phyloP scores from a whole-genome alignment of 2,888 invertebrate species.

The Myopa testacea region DNA sequence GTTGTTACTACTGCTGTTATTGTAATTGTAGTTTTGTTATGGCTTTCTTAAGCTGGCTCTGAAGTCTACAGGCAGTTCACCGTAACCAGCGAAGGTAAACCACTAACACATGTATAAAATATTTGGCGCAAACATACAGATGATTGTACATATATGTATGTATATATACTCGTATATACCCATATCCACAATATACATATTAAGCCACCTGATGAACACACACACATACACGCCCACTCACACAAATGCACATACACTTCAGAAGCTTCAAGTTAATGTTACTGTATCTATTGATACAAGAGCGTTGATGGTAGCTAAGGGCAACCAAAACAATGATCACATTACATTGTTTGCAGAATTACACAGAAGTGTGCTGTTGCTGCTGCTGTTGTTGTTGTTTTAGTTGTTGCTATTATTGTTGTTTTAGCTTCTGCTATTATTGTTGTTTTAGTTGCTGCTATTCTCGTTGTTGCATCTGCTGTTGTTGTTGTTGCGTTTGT shows the following conservation, averaged over 20 bases:
- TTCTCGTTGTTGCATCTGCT: conserved; percentile 1
- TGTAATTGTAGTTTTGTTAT: background rate
- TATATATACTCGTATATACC: background rate
- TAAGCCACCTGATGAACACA: conserved; percentile 22
- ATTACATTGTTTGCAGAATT: conserved; percentile 17
- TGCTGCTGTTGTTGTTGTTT: too few relatives aligned
- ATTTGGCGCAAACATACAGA: conserved; percentile 20
- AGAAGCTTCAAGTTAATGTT: conserved; percentile 17
- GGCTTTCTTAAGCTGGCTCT: background rate
- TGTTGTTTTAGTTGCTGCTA: background rate
- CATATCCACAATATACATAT: background rate
- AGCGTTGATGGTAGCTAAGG: background rate
- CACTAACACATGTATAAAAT: conserved; percentile 36
- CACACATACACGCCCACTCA: conserved; percentile 37
- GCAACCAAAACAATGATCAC: background rate
- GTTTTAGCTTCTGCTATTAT: background rate
- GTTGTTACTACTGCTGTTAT: too few relatives aligned
- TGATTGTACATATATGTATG: background rate
- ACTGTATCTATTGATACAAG: conserved; percentile 10
- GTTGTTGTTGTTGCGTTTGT: conserved; percentile 6
- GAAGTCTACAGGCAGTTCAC: background rate
- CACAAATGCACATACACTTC: conserved; percentile 13
- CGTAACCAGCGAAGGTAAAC: conserved; percentile 42
- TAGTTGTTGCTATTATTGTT: too few relatives aligned
- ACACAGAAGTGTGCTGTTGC: background rate